Base-by-base conservation (phyloP, 2,797 vertebrate species). In the Melanotaenia pygmaea region DNA sequence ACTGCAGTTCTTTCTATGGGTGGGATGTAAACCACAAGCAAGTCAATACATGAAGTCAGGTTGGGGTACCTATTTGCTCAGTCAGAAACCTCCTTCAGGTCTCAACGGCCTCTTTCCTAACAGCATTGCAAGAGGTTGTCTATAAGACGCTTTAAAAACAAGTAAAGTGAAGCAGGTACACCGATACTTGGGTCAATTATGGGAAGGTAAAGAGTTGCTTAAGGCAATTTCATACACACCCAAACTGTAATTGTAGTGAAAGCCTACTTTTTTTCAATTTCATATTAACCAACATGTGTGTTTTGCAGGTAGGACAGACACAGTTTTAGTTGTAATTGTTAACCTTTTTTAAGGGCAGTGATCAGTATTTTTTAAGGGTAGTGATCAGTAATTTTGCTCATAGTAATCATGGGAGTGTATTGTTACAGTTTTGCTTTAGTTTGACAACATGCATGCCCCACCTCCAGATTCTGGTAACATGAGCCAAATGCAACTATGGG, bases 401-500 rank as follows among this genome's bases (percentile, higher is more conserved):
- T 67, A 28, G 68, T 77, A 61, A 76, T 76, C 72, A 86, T 77
- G 59, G 67, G 14, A 69, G 51, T 80, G 84, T 26, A 35, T 76
- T 74, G 65, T 80, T 81, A 68, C 37, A 85, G 76, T 88, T 86
- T 68, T 81, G 78, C 76, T 77, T 79, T 56, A 74, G 74, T 83
- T 83, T 87, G 78, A 89, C 87, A 90, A 88, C 84, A 88, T 50
- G 88, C 84, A 88, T 50, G 88, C 90, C 82, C 92, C 93, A 92
- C 94, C 94, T 94, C 88, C 88, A 86, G 68, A 87, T 90, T 91
- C 82, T 91, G 76, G 95, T 94, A 95, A 95, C 83, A 87, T 88
- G 95, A 95, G 89, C 89, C 88, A 83, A 59, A 87, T 61, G 79
- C 89, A 86, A 88, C 90, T 88, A 79, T 93, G 92, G 90, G 94